These are phyloP conservation scores for Spongilla lacustris DNA, from an alignment of 37 sponge, comb jelly and placozoan species.

Conservation along the genomic window DNA sequence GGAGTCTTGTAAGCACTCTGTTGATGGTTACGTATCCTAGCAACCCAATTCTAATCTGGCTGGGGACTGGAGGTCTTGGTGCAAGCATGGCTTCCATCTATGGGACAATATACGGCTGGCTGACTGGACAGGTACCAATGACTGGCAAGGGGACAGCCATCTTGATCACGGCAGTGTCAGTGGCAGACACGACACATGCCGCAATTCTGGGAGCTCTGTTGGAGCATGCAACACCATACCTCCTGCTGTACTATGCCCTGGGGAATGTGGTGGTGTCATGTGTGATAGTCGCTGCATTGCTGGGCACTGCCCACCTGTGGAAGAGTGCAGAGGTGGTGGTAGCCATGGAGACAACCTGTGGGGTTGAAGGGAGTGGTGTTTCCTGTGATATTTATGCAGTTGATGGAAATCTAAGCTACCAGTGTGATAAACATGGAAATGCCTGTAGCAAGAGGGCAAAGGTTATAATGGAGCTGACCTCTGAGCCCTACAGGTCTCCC, in stretches of 20 bases:
- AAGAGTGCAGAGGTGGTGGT: neutral
- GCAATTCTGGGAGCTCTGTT: constrained; percentile 27
- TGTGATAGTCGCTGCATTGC: constrained; percentile 3
- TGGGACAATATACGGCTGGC: constrained; percentile 41
- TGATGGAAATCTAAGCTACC: too few relatives aligned
- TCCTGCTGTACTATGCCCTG: constrained; percentile 42
- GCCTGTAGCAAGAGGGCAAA: too few relatives aligned
- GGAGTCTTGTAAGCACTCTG: constrained; percentile 34
- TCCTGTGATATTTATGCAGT: too few relatives aligned
- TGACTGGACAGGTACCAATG: constrained; percentile 22
- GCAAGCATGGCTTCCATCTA: constrained; percentile 51
- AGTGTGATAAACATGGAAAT: too few relatives aligned
- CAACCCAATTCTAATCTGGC: constrained; percentile 39
- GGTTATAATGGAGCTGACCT: too few relatives aligned
- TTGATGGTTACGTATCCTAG: constrained; percentile 21
- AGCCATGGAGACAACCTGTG: too few relatives aligned
- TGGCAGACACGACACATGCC: constrained; percentile 47
- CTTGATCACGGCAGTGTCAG: constrained; percentile 18
- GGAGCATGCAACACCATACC: constrained; percentile 5
- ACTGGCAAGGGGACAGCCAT: constrained; percentile 41
- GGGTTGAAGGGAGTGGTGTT: too few relatives aligned
- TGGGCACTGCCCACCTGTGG: neutral
- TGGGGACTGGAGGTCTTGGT: constrained; percentile 45
- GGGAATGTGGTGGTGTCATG: constrained; percentile 9
- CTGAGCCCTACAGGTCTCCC: too few relatives aligned